phyloP scores from a whole-genome alignment of 2,797 vertebrate genomes.

The Urocyon cinereoargenteus region DNA sequence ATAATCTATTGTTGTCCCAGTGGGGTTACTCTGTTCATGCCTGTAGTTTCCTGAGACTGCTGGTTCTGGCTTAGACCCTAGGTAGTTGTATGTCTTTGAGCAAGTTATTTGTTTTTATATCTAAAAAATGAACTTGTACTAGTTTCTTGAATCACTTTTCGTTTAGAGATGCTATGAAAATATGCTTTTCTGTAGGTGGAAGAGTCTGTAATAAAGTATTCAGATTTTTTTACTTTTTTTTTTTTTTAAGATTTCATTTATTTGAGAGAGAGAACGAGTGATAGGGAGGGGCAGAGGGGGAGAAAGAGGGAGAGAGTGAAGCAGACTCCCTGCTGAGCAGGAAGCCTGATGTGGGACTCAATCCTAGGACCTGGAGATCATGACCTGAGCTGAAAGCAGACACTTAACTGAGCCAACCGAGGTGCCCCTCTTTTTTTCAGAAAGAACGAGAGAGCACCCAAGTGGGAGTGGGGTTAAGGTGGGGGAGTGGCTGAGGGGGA shows the following conservation, averaged over 20 bases:
- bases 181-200: not conserved
- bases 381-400: not conserved
- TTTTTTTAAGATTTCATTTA: too few relatives aligned
- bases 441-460: not conserved
- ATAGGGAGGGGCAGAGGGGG: too few relatives aligned
- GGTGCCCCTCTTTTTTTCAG: not conserved
- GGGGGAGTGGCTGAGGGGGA: not conserved
- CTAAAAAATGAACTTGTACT: constrained; percentile 28
- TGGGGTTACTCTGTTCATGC: not conserved
- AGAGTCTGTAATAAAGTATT: not conserved
- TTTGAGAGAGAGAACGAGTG: too few relatives aligned
- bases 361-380: not conserved
- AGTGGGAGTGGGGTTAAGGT: not conserved
- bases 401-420: not conserved
- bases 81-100: not conserved
- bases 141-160: constrained; percentile 36
- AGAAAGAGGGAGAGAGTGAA: too few relatives aligned
- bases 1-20: not conserved
- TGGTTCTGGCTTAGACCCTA: not conserved
- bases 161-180: constrained; percentile 31
- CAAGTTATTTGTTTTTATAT: not conserved
- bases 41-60: not conserved
- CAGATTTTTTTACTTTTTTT: not conserved
- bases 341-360: too few relatives aligned
- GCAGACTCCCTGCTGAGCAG: too few relatives aligned